These are phyloP conservation scores for Uropsilus gracilis DNA, from an alignment of 2,113 vertebrate species.

Conservation along the genomic window DNA sequence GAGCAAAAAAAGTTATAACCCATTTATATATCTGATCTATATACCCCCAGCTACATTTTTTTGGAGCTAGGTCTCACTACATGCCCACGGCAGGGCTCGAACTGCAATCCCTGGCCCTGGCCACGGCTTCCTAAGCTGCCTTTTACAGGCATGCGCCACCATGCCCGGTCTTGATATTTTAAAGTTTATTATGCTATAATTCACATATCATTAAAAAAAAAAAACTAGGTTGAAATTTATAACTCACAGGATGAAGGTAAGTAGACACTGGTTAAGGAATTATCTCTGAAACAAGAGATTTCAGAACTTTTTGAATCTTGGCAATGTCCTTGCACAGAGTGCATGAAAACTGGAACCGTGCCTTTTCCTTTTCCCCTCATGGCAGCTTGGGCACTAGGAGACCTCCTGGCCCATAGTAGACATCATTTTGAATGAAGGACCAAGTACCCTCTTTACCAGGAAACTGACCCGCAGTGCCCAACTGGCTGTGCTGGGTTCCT, in stretches of 20 bases:
- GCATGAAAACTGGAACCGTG: not conserved
- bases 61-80: too few species aligned
- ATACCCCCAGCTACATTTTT: too few species aligned
- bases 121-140: too few species aligned
- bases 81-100: too few species aligned
- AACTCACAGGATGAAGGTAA: not conserved
- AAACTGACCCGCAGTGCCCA: not conserved
- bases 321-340: not conserved
- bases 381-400: not conserved
- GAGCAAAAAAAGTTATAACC: not conserved
- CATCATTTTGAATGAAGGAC: not conserved
- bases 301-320: not conserved
- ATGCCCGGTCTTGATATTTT: not conserved
- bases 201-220: not conserved
- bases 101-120: too few species aligned
- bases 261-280: not conserved
- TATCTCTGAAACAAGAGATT: not conserved
- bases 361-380: not conserved
- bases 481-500: not conserved
- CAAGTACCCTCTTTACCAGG: not conserved
- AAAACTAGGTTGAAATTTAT: not conserved
- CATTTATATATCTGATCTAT: not conserved
- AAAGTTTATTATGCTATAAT: not conserved
- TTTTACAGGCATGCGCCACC: too few species aligned
- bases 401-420: accelerated